Percentiles rank a stretch among this genome's conserved stretches.
phyloP scores from a whole-genome alignment of 2,113 vertebrate genomes.

The Mustela nigripes region DNA sequence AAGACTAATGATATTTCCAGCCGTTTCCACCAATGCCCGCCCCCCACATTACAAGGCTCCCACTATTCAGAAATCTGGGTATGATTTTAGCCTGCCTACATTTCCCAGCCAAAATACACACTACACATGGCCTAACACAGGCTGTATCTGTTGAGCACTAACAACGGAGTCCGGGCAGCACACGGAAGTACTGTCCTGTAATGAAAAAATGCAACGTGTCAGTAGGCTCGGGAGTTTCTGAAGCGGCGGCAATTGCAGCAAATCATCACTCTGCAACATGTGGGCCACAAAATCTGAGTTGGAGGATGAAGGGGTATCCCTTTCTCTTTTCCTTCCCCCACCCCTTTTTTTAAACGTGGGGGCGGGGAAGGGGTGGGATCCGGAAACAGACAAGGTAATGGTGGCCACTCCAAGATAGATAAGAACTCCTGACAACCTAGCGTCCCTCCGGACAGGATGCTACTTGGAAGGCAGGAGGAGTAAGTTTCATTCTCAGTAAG shows the following conservation, averaged over 20 bases:
- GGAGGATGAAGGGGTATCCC: background rate
- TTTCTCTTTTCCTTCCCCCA: background rate
- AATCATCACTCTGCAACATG: background rate
- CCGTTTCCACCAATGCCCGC: background rate
- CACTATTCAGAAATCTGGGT: background rate
- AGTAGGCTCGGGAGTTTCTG: constrained; percentile 49
- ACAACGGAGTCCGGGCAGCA: background rate
- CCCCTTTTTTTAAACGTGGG: fast-evolving
- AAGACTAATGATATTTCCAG: background rate
- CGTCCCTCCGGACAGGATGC: constrained; percentile 49
- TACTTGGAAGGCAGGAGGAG: background rate
- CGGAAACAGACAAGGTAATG: background rate
- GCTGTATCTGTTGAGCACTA: background rate
- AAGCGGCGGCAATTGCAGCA: background rate
- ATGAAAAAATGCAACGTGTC: constrained; percentile 81
- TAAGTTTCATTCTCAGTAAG: constrained; percentile 43
- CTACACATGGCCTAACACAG: background rate
- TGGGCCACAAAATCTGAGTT: background rate
- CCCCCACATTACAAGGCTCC: constrained; percentile 44
- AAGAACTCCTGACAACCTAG: background rate
- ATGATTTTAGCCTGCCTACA: background rate
- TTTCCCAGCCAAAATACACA: constrained; percentile 34
- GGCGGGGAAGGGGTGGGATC: background rate
- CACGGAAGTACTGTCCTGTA: constrained; percentile 74
- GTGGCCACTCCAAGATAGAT: background rate